phyloP scores from a whole-genome alignment of 2,797 vertebrate species.

The Siniperca undulata region DNA sequence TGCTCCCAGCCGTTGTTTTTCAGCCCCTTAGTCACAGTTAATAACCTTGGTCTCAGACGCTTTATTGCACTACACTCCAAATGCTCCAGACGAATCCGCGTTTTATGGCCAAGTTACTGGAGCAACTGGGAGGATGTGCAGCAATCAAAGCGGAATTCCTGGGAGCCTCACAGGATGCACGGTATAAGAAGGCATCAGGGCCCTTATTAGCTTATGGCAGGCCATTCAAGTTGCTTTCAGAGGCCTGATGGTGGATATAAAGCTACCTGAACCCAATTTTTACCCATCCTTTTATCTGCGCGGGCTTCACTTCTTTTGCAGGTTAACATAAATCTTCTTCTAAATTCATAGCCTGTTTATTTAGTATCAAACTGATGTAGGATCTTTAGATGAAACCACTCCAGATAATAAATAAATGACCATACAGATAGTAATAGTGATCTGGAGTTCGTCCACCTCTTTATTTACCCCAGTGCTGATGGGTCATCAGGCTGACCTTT shows the following conservation, averaged over 20 bases:
- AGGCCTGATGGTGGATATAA: slow-evolving; percentile 58
- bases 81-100: slow-evolving; percentile 90
- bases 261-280: slow-evolving; percentile 42
- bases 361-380: slow-evolving; percentile 1
- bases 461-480: slow-evolving; percentile 29
- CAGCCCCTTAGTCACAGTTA: slow-evolving; percentile 88
- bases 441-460: slow-evolving; percentile 4
- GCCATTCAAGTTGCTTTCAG: slow-evolving; percentile 80
- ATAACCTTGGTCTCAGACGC: slow-evolving; percentile 92
- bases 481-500: slow-evolving; percentile 5
- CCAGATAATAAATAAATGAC: slow-evolving; percentile 22
- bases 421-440: not conserved
- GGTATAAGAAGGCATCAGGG: slow-evolving; percentile 84
- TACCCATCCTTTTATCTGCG: slow-evolving; percentile 28
- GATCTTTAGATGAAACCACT: slow-evolving; percentile 13
- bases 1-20: slow-evolving; percentile 83
- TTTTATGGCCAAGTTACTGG: slow-evolving; percentile 96
- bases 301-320: not conserved
- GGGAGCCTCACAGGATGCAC: slow-evolving; percentile 89
- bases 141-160: slow-evolving; percentile 95
- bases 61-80: slow-evolving; percentile 92
- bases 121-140: slow-evolving; percentile 93
- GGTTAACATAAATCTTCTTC: slow-evolving; percentile 8
- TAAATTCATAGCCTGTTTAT: slow-evolving; percentile 11
- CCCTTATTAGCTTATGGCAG: slow-evolving; percentile 80